These are phyloP conservation scores for Drosophila siamana DNA, from an alignment of 2,888 invertebrate species.

Conservation along the genomic window DNA sequence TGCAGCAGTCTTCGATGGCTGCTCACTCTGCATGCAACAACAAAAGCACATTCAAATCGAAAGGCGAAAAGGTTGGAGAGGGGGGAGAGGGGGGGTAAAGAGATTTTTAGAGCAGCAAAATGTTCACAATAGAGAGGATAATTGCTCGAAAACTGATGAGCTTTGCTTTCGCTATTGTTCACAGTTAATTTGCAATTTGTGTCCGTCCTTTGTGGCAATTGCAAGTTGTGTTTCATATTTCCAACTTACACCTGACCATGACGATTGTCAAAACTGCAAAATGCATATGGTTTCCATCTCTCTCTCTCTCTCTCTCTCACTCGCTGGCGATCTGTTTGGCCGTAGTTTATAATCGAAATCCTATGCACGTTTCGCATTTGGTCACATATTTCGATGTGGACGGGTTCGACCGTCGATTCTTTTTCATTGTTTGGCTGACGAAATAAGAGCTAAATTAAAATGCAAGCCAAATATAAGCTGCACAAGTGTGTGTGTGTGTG, in stretches of 20 bases:
- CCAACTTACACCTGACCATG: background rate
- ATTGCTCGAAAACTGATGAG: conserved; percentile 19
- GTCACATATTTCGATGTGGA: conserved; percentile 22
- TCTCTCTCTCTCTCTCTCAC: background rate
- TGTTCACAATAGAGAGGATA: conserved; percentile 14
- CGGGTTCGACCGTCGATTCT: background rate
- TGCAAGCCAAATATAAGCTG: conserved; percentile 51
- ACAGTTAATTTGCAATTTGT: conserved; percentile 5
- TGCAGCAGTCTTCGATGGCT: too few relatives aligned
- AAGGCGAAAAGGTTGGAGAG: too few relatives aligned
- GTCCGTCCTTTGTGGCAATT: background rate
- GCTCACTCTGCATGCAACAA: too few relatives aligned
- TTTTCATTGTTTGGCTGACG: conserved; percentile 34
- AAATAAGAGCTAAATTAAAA: conserved; percentile 46
- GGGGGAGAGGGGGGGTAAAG: too few relatives aligned
- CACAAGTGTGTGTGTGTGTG: too few relatives aligned
- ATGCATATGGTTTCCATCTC: background rate
- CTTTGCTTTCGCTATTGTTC: conserved; percentile 3
- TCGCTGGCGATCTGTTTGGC: background rate
- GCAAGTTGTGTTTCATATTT: too few relatives aligned
- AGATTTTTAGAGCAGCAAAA: background rate
- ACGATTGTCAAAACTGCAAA: too few relatives aligned
- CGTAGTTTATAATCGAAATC: conserved; percentile 41
- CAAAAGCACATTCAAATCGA: background rate
- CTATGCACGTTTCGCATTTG: conserved; percentile 47